Evolutionary conservation across 2,113 vertebrate species (phyloP), one percentile per base, ranked within the genome.

Genomic region (Typhlomys cinereus): DNA sequence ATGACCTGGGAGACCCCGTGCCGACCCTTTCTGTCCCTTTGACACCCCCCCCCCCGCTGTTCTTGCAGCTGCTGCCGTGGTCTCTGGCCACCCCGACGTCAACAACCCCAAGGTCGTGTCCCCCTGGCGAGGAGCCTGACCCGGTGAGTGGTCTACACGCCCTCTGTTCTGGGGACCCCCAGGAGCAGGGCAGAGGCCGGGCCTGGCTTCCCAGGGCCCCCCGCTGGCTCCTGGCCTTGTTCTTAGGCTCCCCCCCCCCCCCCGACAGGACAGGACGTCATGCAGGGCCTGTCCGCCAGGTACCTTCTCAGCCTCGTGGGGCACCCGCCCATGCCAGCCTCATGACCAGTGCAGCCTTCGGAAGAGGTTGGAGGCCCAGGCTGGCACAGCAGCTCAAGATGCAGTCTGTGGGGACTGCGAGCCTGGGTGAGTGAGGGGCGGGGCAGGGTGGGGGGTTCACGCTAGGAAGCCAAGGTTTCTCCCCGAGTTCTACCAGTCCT

Each of bases 321-420:
- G 98, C 87, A 66, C 96, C 23, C 89, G 94, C 1, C 95, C 96
- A 20, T 99, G 99, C 91, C 97, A 89, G 5, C 79, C 97, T 14
- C 99, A 99, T 85, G 93, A 98, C 2, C 97, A 7, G 87, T 99
- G 99, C 89, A 39, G 92, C 25, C 74, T 66, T 67, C 95, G 96
- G 11, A 97, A 97, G 95, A 98, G 98, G 93, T 6, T 96, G 6
- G 94, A 97, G 59, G n/a, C 89, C 61, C 96, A 79, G 0, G 90
- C 95, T 0, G 99, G 98, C 81, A 99, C 98, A 0, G 74, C 91
- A 0, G 91, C 29, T 12, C 97, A 94, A 1, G 98, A 99, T 73
- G 95, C 98, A 1, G 69, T 89, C 13, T 99, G 99, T 76, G 99
- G 99, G 83, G 95, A 82, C 93, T 99, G 99, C 96, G 96, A 98